Evolutionary conservation across 2,888 invertebrate species (phyloP), one percentile per base, ranked within the genome.

Genomic region (Torymus tubicola): DNA sequence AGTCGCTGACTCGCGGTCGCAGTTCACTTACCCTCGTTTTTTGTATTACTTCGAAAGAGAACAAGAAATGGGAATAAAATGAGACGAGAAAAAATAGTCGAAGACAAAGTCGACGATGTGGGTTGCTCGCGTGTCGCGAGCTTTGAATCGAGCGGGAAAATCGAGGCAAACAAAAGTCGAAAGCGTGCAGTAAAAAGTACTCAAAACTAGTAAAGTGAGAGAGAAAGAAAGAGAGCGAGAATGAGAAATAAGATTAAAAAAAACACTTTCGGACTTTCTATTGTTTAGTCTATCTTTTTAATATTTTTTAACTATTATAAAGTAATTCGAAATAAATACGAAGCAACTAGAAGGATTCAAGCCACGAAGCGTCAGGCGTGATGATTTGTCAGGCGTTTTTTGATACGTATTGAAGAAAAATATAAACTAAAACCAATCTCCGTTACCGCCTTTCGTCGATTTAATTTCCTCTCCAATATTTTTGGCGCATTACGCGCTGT

Each of bases 241-340:
- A 60, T 50, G 63, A 63, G 52, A 64, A 58, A 72, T 13, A 57
- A 57, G 63, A 65, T n/a, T n/a, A 12, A 63, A 50, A 69, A 71
- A 50, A 50, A 24, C 2, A 57, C 14, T 81, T 79, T 64, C 24
- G 61, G 16, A 63, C 53, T 74, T 81, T 75, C 63, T 73, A 73
- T 77, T 73, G 58, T 80, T 82, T 75, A 50, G 14, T 71, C 21
- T 74, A 74, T 61, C 71, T 78, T 82, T 80, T 64, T 14, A 61
- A 70, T 80, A 73, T 78, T 82, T 77, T 82, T 77, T 64, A 73
- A 80, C 72, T 68, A 24, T 77, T 65, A 42, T 42, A 73, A 74
- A 12, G 53, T 60, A 21, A 67, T 71, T 75, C 24, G 42, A 69
- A 60, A 69, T 77, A 69, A 73, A 21, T 65, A 75, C 50, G 70